Conservation (phyloP, 2,113 vertebrate genomes). For the Hypanus sabinus region DNA sequence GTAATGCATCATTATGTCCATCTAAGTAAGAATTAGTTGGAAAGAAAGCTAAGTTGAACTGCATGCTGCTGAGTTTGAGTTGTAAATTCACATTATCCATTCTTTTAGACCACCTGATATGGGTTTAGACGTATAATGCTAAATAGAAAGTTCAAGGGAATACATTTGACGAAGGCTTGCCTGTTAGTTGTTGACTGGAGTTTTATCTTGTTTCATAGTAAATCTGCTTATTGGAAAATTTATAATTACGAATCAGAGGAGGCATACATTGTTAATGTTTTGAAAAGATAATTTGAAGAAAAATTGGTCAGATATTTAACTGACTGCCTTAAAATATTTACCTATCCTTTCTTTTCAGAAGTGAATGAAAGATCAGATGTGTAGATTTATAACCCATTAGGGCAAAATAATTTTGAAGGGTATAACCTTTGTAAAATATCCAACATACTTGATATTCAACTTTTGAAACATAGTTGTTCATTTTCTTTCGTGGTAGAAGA, state of each 20-base stretch:
- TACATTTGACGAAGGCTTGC: background rate
- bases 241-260: background rate
- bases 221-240: background rate
- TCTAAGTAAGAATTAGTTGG: slow-evolving; percentile 10
- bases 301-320: background rate
- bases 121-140: background rate
- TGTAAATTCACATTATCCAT: background rate
- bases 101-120: background rate
- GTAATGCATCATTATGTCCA: slow-evolving; percentile 3
- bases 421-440: background rate
- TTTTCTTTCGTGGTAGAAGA: background rate
- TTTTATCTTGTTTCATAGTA: background rate
- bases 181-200: background rate
- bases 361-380: background rate
- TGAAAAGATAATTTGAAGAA: background rate
- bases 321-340: background rate
- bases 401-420: background rate
- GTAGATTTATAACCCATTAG: background rate
- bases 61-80: slow-evolving; percentile 18
- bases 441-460: slow-evolving; percentile 1
- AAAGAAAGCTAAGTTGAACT: slow-evolving; percentile 23
- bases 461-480: background rate
- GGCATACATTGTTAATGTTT: background rate
- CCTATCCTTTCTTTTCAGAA: background rate
- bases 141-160: background rate